Conservation (phyloP, 2,797 vertebrate species). For the Myotis planiceps region DNA sequence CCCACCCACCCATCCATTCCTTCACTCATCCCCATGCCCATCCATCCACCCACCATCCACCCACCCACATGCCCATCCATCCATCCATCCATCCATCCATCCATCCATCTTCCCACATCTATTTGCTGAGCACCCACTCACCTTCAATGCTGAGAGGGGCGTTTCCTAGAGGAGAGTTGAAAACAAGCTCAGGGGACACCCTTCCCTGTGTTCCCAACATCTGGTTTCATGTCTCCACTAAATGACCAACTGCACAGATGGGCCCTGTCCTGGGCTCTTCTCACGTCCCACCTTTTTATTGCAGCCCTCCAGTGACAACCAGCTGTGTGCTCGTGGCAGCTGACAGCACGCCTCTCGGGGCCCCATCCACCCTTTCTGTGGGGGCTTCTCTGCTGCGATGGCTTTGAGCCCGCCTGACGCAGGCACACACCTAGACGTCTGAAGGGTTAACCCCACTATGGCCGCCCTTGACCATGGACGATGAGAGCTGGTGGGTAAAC, state of each 20-base stretch:
- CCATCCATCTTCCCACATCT: too few species aligned
- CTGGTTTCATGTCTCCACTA: not conserved
- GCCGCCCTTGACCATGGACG: not conserved
- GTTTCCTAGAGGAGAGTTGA: not conserved
- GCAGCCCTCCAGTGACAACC: not conserved
- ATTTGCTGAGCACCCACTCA: not conserved
- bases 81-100: rapidly evolving
- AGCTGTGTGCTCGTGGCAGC: rapidly evolving
- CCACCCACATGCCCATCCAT: not conserved
- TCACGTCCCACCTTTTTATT: rapidly evolving
- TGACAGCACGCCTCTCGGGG: rapidly evolving
- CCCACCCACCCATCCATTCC: not conserved
- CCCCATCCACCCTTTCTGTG: not conserved
- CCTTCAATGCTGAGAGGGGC: not conserved
- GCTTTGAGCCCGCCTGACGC: not conserved
- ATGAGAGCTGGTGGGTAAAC: too few species aligned
- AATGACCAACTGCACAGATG: rapidly evolving
- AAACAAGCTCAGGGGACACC: not conserved
- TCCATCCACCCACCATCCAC: not conserved
- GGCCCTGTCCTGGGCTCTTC: not conserved
- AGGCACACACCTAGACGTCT: rapidly evolving
- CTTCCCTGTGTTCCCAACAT: not conserved
- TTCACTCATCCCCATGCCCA: rapidly evolving
- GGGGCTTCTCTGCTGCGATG: not conserved
- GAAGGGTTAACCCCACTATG: not conserved